Evolutionary conservation across 2,113 vertebrate species (phyloP).

Genomic region (Chloroceryle aenea): DNA sequence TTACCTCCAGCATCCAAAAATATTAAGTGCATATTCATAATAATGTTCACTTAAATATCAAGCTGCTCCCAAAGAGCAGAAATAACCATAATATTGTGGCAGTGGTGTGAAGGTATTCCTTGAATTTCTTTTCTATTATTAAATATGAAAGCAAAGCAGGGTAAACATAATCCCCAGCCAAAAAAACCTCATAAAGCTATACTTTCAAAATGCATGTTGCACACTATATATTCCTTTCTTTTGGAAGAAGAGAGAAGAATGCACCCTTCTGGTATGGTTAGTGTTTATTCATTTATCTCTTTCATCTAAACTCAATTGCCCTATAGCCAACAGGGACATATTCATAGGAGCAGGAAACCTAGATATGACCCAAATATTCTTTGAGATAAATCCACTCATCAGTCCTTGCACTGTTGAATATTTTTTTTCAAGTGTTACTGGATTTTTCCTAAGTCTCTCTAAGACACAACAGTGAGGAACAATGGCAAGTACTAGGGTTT

Average conservation of each 20-base stretch:
- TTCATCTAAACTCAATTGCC: background rate
- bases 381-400: background rate
- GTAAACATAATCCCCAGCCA: background rate
- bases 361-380: background rate
- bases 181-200: background rate
- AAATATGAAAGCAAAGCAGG: background rate
- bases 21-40: background rate
- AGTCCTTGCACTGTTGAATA: background rate
- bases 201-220: background rate
- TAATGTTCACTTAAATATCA: background rate
- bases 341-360: background rate
- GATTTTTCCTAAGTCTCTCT: background rate
- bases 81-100: background rate
- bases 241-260: background rate
- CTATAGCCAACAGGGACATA: background rate
- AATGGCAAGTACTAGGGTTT: background rate
- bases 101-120: background rate
- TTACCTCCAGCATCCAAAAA: background rate
- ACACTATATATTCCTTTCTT: background rate
- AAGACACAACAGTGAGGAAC: fast-evolving
- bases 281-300: background rate
- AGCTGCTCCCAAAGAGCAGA: background rate
- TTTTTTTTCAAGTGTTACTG: background rate
- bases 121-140: background rate
- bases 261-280: background rate